Percentiles rank a stretch among this genome's conserved stretches.
Evolutionary conservation across 2,888 invertebrate genomes (phyloP).

Genomic region (Clistopyga incitator): DNA sequence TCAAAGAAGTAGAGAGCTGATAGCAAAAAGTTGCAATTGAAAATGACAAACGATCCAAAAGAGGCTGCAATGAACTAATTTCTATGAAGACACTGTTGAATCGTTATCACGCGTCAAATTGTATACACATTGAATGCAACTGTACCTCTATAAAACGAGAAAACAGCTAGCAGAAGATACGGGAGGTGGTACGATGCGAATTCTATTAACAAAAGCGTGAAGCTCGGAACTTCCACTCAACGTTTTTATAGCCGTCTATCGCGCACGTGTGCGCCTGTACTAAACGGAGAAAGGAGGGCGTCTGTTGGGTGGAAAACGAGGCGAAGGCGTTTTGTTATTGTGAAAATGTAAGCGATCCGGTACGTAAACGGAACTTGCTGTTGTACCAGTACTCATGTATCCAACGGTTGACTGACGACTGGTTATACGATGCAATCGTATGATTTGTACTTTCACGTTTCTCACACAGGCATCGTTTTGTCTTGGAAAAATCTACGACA

Average conservation of each 20-base stretch:
- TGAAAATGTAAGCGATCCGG: slow-evolving; percentile 18
- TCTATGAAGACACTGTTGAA: slow-evolving; percentile 1
- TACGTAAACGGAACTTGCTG: slow-evolving; percentile 8
- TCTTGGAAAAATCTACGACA: background rate
- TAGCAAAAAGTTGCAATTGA: background rate
- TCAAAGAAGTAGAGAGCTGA: background rate
- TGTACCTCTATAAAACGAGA: slow-evolving; percentile 44
- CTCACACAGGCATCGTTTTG: background rate
- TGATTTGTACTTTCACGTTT: slow-evolving; percentile 30
- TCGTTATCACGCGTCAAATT: slow-evolving; percentile 17
- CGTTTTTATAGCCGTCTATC: slow-evolving; percentile 38
- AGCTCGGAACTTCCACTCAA: slow-evolving; percentile 20
- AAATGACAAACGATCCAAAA: background rate
- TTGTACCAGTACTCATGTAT: slow-evolving; percentile 8
- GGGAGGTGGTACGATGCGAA: slow-evolving; percentile 17
- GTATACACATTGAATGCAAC: slow-evolving; percentile 1
- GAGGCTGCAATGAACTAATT: background rate
- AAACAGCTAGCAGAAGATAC: slow-evolving; percentile 31
- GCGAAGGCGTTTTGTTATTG: slow-evolving; percentile 36
- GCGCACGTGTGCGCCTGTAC: slow-evolving; percentile 3
- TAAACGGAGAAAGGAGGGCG: slow-evolving; percentile 57
- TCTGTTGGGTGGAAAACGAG: slow-evolving; percentile 40
- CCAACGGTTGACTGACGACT: slow-evolving; percentile 15
- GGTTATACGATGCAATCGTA: background rate
- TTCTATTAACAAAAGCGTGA: slow-evolving; percentile 60